A percentile compares a stretch with the other conserved stretches of the same genome.
phyloP scores from a whole-genome alignment of 2,888 invertebrate genomes.

The Phengaris alcon region DNA sequence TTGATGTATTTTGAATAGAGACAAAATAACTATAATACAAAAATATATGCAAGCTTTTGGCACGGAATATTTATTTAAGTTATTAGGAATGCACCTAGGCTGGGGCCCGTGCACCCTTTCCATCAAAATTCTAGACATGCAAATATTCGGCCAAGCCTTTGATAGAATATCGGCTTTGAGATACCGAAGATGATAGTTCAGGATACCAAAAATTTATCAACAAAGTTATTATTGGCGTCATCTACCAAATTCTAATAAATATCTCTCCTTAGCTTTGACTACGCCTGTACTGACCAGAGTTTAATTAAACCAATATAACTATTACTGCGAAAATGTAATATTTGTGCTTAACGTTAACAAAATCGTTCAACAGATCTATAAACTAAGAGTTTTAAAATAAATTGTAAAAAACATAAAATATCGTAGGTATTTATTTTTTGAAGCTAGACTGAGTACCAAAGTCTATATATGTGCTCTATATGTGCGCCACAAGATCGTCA shows the following conservation, averaged over 20 bases:
- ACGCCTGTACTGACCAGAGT: constrained; percentile 22
- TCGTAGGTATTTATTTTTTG: no score
- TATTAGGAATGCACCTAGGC: constrained; percentile 29
- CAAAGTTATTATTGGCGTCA: constrained; percentile 25
- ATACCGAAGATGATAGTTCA: constrained; percentile 29
- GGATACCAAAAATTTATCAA: constrained; percentile 27
- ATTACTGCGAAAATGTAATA: background rate
- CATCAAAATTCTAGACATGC: constrained; percentile 31
- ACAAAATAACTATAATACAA: no score
- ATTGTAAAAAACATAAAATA: no score
- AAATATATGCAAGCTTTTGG: background rate
- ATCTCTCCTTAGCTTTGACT: constrained; percentile 21
- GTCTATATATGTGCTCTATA: no score
- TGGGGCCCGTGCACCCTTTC: constrained; percentile 1
- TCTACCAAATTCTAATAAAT: constrained; percentile 25
- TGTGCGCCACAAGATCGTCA: no score
- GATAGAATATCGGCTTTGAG: constrained; percentile 30
- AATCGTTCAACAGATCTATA: no score
- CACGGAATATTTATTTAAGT: constrained; percentile 12
- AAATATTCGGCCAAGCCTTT: constrained; percentile 29
- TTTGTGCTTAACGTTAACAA: no score
- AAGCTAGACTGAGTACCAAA: no score
- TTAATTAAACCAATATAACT: constrained; percentile 1
- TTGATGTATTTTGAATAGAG: no score
- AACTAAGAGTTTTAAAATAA: no score